Evolutionary conservation across 2,797 vertebrate species (phyloP).

Genomic region (Rhodeus uyekii): DNA sequence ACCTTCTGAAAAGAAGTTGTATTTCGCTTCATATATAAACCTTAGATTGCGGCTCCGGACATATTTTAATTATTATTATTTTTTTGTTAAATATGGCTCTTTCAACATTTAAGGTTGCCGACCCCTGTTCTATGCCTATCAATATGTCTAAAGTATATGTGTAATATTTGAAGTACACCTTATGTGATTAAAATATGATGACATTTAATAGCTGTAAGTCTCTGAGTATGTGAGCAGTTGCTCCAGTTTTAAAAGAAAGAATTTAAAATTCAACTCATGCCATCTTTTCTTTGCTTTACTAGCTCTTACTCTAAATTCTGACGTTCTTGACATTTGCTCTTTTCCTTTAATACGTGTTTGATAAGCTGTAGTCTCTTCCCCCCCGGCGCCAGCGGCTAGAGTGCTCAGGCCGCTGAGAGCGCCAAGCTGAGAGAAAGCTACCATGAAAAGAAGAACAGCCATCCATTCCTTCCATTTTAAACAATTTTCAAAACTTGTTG

Average conservation of each 20-base stretch:
- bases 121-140: too few species aligned
- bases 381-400: background rate
- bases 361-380: slow-evolving; percentile 14
- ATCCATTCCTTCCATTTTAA: slow-evolving; percentile 8
- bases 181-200: background rate
- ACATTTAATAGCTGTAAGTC: background rate
- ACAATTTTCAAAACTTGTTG: slow-evolving; percentile 15
- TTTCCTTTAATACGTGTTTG: slow-evolving; percentile 22
- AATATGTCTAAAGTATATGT: background rate
- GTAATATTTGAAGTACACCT: background rate
- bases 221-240: background rate
- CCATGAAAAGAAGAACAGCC: slow-evolving; percentile 27
- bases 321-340: slow-evolving; percentile 38
- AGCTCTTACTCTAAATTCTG: slow-evolving; percentile 8
- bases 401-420: background rate
- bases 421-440: slow-evolving; percentile 27
- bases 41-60: too few species aligned
- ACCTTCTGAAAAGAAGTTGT: too few species aligned
- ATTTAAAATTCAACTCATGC: slow-evolving; percentile 7
- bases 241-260: background rate
- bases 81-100: too few species aligned
- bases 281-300: slow-evolving; percentile 26
- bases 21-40: too few species aligned
- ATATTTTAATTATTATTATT: too few species aligned
- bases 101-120: too few species aligned